These are phyloP conservation scores for Botia kubotai DNA, from an alignment of 2,797 vertebrate species.

Conservation along the genomic window DNA sequence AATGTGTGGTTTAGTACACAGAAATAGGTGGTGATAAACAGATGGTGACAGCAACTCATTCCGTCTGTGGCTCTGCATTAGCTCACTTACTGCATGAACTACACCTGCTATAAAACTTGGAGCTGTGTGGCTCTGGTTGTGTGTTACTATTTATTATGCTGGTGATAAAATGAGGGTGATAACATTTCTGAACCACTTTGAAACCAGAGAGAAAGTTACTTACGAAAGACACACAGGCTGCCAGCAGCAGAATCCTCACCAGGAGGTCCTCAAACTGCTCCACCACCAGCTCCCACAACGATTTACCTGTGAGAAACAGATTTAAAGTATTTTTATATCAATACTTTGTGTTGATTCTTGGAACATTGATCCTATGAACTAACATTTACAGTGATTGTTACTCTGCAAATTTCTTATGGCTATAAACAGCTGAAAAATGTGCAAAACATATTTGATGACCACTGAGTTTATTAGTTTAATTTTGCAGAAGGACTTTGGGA, in stretches of 20 bases:
- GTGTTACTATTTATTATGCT: constrained; percentile 4
- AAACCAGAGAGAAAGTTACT: constrained; percentile 73
- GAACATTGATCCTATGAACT: not conserved
- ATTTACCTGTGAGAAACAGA: constrained; percentile 82
- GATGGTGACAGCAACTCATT: not conserved
- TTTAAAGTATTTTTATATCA: not conserved
- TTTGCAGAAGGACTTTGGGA: not conserved
- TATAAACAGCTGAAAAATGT: no score
- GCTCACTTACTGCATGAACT: not conserved
- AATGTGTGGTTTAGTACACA: constrained; percentile 2
- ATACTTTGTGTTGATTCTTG: not conserved
- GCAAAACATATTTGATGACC: not conserved
- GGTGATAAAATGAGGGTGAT: constrained; percentile 2
- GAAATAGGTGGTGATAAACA: not conserved
- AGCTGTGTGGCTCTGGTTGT: not conserved
- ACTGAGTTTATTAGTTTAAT: not conserved
- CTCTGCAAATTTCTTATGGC: no score
- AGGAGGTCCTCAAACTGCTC: constrained; percentile 98
- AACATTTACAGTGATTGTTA: not conserved
- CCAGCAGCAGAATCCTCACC: constrained; percentile 93
- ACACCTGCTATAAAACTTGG: not conserved
- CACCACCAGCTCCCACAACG: constrained; percentile 93
- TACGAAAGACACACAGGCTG: constrained; percentile 95
- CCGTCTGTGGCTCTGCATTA: constrained; percentile 3
- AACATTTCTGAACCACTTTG: not conserved